Conservation (phyloP, 1,140 invertebrate genomes). For the Diachasma alloeum region DNA sequence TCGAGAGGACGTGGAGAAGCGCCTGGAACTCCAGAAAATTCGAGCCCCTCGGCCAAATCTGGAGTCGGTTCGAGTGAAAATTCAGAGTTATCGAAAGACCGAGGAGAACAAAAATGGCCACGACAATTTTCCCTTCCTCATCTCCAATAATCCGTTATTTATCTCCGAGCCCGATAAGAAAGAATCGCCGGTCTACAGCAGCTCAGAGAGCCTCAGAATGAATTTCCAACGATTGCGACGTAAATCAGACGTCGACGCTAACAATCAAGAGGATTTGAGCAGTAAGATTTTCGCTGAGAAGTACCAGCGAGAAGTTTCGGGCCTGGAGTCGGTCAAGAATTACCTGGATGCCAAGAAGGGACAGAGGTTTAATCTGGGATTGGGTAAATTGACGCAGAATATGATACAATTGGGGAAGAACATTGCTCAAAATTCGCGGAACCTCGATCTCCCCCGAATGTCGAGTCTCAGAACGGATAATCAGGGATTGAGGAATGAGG, state of each 20-base stretch:
- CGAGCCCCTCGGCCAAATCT: slow-evolving; percentile 41
- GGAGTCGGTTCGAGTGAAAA: slow-evolving; percentile 51
- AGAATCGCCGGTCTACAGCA: slow-evolving; percentile 50
- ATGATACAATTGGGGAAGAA: slow-evolving; percentile 57
- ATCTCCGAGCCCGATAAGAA: slow-evolving; percentile 49
- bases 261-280: slow-evolving; percentile 47
- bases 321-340: slow-evolving; percentile 58
- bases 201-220: slow-evolving; percentile 50
- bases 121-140: slow-evolving; percentile 55
- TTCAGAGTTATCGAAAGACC: slow-evolving; percentile 52
- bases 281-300: slow-evolving; percentile 56
- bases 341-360: slow-evolving; percentile 58
- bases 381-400: slow-evolving; percentile 53
- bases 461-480: slow-evolving; percentile 25
- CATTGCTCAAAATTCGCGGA: slow-evolving; percentile 50
- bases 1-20: slow-evolving; percentile 43
- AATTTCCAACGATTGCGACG: slow-evolving; percentile 51
- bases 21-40: slow-evolving; percentile 42
- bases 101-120: slow-evolving; percentile 55
- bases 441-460: slow-evolving; percentile 36
- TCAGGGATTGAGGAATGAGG: slow-evolving; percentile 35
- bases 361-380: slow-evolving; percentile 50
- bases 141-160: slow-evolving; percentile 60
- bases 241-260: slow-evolving; percentile 52
- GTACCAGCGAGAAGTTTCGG: slow-evolving; percentile 55